These are phyloP conservation scores for Stomatorhinus ivindoensis DNA, from an alignment of 2,113 vertebrate genomes.

Conservation along the genomic window DNA sequence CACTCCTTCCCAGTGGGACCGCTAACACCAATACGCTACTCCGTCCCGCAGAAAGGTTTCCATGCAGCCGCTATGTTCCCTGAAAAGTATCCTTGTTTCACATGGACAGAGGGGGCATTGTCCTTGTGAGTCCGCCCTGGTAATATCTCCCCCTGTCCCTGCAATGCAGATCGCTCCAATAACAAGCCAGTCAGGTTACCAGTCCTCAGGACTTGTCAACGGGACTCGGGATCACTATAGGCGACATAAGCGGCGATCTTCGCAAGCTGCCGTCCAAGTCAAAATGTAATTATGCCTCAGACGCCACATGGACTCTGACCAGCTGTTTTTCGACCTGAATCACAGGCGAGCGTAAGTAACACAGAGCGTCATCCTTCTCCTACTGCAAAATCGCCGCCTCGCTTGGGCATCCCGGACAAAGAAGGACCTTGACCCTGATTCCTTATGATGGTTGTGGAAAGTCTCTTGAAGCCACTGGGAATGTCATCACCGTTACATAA, in stretches of 20 bases:
- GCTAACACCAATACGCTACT: too few relatives aligned
- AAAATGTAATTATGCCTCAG: neutral
- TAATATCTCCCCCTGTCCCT: neutral
- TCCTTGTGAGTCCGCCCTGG: neutral
- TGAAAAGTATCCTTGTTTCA: conserved; percentile 1
- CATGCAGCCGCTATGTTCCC: neutral
- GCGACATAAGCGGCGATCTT: neutral
- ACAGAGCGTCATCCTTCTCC: neutral
- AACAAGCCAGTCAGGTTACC: neutral
- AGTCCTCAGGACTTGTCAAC: neutral
- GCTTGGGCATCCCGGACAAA: neutral
- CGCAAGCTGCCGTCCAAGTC: neutral
- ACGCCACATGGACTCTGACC: neutral
- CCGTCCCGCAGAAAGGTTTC: neutral
- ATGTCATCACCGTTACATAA: neutral
- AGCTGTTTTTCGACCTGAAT: neutral
- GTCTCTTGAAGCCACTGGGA: too few relatives aligned
- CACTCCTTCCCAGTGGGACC: too few relatives aligned
- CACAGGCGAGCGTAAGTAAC: neutral
- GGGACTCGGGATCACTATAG: neutral
- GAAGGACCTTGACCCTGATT: neutral
- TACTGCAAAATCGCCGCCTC: neutral
- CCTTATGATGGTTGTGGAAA: neutral
- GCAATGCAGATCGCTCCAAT: neutral
- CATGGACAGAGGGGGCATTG: neutral